These are phyloP conservation scores for Aptenodytes forsteri DNA, from an alignment of 2,113 vertebrate genomes.

Conservation along the genomic window DNA sequence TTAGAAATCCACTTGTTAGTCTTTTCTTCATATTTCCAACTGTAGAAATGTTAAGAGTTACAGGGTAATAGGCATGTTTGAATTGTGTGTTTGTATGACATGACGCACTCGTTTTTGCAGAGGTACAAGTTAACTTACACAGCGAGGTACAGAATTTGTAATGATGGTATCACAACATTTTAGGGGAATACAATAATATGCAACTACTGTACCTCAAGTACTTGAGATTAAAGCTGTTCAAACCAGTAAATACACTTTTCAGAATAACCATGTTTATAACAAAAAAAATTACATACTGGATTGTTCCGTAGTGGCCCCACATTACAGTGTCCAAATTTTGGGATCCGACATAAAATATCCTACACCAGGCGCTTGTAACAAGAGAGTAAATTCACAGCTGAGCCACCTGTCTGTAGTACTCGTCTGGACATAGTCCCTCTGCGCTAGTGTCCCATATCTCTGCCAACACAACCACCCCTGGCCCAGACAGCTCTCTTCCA, in stretches of 20 bases:
- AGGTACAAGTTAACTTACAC: not conserved
- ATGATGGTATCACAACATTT: not conserved
- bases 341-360: not conserved
- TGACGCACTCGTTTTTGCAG: not conserved
- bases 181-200: not conserved
- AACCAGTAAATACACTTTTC: not conserved
- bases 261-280: not conserved
- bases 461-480: not conserved
- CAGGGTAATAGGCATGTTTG: not conserved
- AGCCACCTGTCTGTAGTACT: not conserved
- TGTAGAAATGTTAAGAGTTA: not conserved
- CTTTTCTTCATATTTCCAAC: not conserved
- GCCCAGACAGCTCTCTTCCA: not conserved
- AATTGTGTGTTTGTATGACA: not conserved
- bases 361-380: not conserved
- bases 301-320: not conserved
- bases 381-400: not conserved
- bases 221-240: not conserved
- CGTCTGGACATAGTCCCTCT: fast-evolving
- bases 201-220: not conserved
- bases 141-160: not conserved
- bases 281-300: not conserved
- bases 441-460: not conserved
- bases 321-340: not conserved
- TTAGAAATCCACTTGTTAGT: not conserved